phyloP scores from a whole-genome alignment of 2,888 invertebrate genomes.

The Amphipyra berbera region DNA sequence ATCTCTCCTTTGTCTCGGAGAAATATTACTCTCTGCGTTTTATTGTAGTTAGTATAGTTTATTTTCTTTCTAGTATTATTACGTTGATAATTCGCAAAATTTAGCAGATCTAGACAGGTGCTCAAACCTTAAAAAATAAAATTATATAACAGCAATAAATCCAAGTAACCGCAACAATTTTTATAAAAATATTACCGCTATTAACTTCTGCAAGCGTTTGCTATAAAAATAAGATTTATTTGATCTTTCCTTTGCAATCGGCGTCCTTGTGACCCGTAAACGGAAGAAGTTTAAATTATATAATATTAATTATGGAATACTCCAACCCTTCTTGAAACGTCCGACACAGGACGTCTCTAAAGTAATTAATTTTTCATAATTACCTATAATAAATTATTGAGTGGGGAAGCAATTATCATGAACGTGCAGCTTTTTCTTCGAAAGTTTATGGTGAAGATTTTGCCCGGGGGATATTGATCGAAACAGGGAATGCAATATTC shows the following conservation, averaged over 20 bases:
- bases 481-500: no score
- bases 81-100: conserved; percentile 10
- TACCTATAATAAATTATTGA: conserved; percentile 42
- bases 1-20: conserved; percentile 13
- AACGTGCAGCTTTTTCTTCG: conserved; percentile 6
- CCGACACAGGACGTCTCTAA: conserved; percentile 37
- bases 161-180: conserved; percentile 19
- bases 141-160: conserved; percentile 11
- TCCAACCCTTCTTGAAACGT: conserved; percentile 49
- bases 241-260: conserved; percentile 35
- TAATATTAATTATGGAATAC: conserved; percentile 50
- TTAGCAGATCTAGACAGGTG: neutral
- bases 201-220: conserved; percentile 23
- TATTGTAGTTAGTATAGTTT: conserved; percentile 4
- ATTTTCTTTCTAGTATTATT: conserved; percentile 10
- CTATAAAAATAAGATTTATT: conserved; percentile 44
- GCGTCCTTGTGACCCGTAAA: conserved; percentile 24
- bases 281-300: conserved; percentile 49
- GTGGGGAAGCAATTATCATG: conserved; percentile 20
- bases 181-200: conserved; percentile 30
- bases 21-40: conserved; percentile 19
- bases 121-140: neutral
- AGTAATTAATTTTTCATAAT: conserved; percentile 54
- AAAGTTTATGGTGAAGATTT: neutral
- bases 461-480: no score